Evolutionary conservation across 2,113 vertebrate genomes (phyloP).

Genomic region (Chrysemys picta): DNA sequence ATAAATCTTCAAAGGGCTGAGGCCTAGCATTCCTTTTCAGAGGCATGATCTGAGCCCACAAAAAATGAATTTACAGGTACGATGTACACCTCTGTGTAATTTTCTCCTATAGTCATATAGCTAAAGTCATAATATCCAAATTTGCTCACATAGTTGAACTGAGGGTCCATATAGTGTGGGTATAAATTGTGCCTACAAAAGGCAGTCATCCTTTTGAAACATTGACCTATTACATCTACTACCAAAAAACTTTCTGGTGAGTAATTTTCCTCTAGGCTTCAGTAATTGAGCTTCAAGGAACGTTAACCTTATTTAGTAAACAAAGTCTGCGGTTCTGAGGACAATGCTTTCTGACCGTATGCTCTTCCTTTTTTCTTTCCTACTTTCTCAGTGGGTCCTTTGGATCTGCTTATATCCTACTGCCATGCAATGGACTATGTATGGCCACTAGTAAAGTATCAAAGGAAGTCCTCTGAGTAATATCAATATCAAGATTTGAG

Average conservation of each 20-base stretch:
- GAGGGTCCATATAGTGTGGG: not conserved
- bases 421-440: not conserved
- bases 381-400: not conserved
- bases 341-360: not conserved
- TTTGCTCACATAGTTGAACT: not conserved
- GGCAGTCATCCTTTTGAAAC: not conserved
- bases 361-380: not conserved
- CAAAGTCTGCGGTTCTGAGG: not conserved
- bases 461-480: too few relatives aligned
- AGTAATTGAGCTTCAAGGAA: not conserved
- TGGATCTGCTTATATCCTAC: not conserved
- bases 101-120: not conserved
- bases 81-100: not conserved
- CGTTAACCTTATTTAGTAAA: not conserved
- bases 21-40: not conserved
- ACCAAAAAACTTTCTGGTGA: too few relatives aligned
- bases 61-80: not conserved
- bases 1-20: not conserved
- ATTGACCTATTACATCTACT: not conserved
- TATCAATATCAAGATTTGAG: not conserved
- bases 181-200: not conserved
- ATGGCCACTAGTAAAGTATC: not conserved
- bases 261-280: too few relatives aligned
- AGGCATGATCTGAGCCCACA: not conserved
- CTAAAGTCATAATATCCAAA: not conserved